A percentile compares a stretch with the other conserved stretches of the same genome.
Conservation (phyloP, 2,797 vertebrate genomes). For the Ctenopoma multispine region DNA sequence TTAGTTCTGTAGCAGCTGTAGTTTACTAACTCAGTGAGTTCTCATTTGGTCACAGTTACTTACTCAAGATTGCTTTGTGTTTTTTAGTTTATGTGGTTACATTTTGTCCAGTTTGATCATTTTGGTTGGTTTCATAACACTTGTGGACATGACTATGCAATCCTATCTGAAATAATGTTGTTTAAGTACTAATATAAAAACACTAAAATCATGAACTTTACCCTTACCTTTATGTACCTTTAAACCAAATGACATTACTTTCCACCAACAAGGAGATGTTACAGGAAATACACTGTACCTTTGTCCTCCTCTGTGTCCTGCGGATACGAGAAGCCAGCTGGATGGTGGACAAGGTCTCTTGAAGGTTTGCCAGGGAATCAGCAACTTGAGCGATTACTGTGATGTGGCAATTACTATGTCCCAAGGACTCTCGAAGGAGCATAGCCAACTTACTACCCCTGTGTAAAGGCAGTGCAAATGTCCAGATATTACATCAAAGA, state of each 20-base stretch:
- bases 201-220: too few relatives aligned
- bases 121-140: too few relatives aligned
- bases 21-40: too few relatives aligned
- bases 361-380: conserved; percentile 86
- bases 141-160: too few relatives aligned
- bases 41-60: too few relatives aligned
- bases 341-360: conserved; percentile 93
- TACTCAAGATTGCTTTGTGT: too few relatives aligned
- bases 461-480: conserved; percentile 59
- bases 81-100: too few relatives aligned
- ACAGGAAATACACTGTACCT: conserved; percentile 81
- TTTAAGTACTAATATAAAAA: too few relatives aligned
- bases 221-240: background rate
- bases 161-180: too few relatives aligned
- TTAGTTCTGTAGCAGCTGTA: too few relatives aligned
- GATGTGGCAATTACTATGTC: conserved; percentile 93
- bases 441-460: conserved; percentile 95
- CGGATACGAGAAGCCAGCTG: conserved; percentile 93
- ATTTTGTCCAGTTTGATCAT: too few relatives aligned
- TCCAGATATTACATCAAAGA: conserved; percentile 14
- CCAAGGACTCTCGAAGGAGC: conserved; percentile 95
- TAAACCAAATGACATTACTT: background rate
- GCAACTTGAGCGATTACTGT: conserved; percentile 94
- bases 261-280: background rate
- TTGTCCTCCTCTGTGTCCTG: conserved; percentile 94